phyloP scores from a whole-genome alignment of 1,140 invertebrate species.

The Polypedilum pembai region DNA sequence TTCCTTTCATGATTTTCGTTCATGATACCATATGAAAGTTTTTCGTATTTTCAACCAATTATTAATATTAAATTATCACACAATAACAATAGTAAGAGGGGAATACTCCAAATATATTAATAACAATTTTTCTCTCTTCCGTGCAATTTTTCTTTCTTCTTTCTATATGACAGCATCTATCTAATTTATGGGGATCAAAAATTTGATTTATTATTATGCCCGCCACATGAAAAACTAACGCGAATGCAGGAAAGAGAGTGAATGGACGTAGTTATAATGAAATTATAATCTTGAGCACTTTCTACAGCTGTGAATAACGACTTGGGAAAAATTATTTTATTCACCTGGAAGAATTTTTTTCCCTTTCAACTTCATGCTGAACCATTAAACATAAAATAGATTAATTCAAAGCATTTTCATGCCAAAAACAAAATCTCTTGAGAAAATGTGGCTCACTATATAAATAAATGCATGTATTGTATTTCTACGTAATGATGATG shows the following conservation, averaged over 20 bases:
- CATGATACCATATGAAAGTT: too few species aligned
- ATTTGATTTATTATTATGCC: conserved; percentile 4
- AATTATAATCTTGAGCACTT: neutral
- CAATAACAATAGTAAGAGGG: neutral
- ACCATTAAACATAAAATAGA: neutral
- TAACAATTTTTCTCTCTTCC: neutral
- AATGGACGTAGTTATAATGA: neutral
- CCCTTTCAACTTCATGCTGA: neutral
- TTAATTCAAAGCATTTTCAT: neutral
- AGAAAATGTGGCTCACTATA: neutral
- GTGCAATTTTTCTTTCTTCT: neutral
- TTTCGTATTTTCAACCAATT: neutral
- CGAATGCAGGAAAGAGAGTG: neutral
- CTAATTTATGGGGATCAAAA: conserved; percentile 27
- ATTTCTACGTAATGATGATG: neutral
- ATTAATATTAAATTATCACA: conserved; percentile 20
- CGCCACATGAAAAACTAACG: neutral
- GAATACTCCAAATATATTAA: neutral
- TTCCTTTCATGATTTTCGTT: too few species aligned
- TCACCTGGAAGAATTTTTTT: neutral
- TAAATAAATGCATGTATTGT: neutral
- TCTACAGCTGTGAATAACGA: neutral
- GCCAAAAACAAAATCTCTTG: neutral
- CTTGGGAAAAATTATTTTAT: neutral
- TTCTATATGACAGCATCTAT: neutral